Base-by-base conservation (phyloP, 2,797 vertebrate genomes). In the Leucoraja ocellata region DNA sequence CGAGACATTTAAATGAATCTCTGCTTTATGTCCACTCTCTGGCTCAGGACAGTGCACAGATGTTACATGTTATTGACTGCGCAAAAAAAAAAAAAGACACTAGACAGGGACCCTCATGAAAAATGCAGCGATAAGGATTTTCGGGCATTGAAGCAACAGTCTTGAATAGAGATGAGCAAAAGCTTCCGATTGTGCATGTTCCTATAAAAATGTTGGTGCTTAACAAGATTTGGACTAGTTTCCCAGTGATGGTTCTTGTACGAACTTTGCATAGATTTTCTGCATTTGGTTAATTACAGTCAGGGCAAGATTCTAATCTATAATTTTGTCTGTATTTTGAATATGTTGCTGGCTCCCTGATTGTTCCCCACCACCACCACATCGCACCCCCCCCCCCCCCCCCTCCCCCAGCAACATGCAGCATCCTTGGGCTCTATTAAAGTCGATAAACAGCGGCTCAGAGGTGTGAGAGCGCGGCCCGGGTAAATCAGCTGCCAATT, bases 31-130 rank as follows among this genome's bases (percentile, higher is more conserved):
- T 88, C 84, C n/a, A 68, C 84, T 68, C n/a, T 28, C 83, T 58
- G 1, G 83, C 54, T 2, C 58, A 68, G 84, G 84, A 68, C 84
- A 88, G 84, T 88, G 84, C 84, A 88, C 84, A 88, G 84, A 88
- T 88, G 84, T 88, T 88, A 68, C 63, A 88, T 88, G 84, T 88
- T 88, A 88, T 88, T 88, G 84, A 88, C 63, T 88, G 61, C 84
- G 36, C 61, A 88, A 88, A 68, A 86, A 65, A n/a, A n/a, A n/a
- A 88, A 65, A 88, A 68, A 88, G 84, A 88, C 84, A 88, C 84
- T 88, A 68, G 84, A 21, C 84, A 88, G 84, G n/a, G 84, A 88
- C 36, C 61, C 84, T 88, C 84, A 88, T 88, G 84, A 88, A 68
- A 88, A 88, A 88, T 68, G 84, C 84, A 88, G 84, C 32, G 61